A percentile compares a stretch with the other conserved stretches of the same genome.
phyloP scores from a whole-genome alignment of 1,140 invertebrate genomes.

The Pogonomyrmex barbatus region DNA sequence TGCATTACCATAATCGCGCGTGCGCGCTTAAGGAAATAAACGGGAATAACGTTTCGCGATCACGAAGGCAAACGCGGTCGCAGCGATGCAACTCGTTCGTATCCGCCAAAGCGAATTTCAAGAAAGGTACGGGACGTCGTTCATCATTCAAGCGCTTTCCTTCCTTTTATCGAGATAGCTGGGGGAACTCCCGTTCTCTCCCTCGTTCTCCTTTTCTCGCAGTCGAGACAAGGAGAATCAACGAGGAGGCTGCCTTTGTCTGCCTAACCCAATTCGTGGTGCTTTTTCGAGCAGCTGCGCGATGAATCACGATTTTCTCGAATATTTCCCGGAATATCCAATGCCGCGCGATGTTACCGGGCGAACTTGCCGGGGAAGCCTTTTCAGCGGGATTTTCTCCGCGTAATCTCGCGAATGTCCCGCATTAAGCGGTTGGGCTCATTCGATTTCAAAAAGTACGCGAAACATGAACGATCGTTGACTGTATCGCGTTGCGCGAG shows the following conservation, averaged over 20 bases:
- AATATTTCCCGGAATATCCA: slow-evolving; percentile 54
- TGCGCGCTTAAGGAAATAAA: slow-evolving; percentile 38
- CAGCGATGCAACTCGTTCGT: slow-evolving; percentile 43
- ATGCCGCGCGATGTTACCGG: slow-evolving; percentile 36
- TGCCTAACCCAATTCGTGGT: slow-evolving; percentile 47
- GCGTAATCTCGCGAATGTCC: background rate
- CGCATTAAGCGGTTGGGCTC: slow-evolving; percentile 1
- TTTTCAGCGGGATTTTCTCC: slow-evolving; percentile 39
- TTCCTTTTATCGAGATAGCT: slow-evolving; percentile 61
- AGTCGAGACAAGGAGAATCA: slow-evolving; percentile 47
- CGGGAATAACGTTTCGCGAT: slow-evolving; percentile 57
- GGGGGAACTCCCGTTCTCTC: slow-evolving; percentile 27
- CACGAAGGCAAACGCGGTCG: slow-evolving; percentile 56
- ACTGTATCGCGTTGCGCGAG: background rate
- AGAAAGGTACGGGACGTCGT: slow-evolving; percentile 54
- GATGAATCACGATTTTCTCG: slow-evolving; percentile 61
- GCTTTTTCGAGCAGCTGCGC: slow-evolving; percentile 58
- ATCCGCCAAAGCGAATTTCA: slow-evolving; percentile 63
- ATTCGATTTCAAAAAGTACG: background rate
- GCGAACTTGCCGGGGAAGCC: background rate
- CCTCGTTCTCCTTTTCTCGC: background rate
- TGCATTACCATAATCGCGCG: slow-evolving; percentile 52
- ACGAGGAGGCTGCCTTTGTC: slow-evolving; percentile 49
- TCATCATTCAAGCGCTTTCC: slow-evolving; percentile 60
- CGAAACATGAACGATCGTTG: background rate